Evolutionary conservation across 2,113 vertebrate species (phyloP).

Genomic region (Malurus melanocephalus): DNA sequence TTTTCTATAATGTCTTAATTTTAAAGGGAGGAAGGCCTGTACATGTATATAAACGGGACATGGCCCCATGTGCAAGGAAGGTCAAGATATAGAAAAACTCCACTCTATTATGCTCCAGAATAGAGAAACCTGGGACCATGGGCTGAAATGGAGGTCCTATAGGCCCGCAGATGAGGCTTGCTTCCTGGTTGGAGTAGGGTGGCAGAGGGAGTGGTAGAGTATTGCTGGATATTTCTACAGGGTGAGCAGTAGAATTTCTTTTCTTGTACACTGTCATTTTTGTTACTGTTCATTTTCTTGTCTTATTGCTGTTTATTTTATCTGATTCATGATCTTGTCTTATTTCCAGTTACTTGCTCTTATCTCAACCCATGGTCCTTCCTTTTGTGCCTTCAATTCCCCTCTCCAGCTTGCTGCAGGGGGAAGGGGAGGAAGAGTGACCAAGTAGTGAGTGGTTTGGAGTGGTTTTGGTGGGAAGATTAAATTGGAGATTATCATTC

Average conservation of each 20-base stretch:
- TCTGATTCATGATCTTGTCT: too few species aligned
- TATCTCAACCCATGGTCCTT: not conserved
- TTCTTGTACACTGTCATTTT: not conserved
- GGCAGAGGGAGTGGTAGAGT: rapidly evolving
- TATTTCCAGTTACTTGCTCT: not conserved
- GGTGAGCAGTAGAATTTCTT: not conserved
- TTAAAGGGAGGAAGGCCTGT: not conserved
- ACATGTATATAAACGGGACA: not conserved
- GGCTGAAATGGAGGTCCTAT: not conserved
- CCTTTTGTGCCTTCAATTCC: not conserved
- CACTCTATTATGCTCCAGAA: not conserved
- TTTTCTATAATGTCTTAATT: not conserved
- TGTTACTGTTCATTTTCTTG: not conserved
- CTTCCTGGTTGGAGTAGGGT: not conserved
- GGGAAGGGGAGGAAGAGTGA: not conserved
- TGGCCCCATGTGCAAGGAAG: not conserved
- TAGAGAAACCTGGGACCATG: not conserved
- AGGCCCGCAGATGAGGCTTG: rapidly evolving
- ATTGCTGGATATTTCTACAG: not conserved
- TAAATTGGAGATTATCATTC: not conserved
- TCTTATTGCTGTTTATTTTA: not conserved
- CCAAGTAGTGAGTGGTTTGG: rapidly evolving
- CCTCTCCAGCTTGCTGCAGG: not conserved
- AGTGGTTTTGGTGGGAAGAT: not conserved
- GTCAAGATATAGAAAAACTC: not conserved